Evolutionary conservation across 1,140 invertebrate genomes (phyloP).

Genomic region (Conus ventricosus): DNA sequence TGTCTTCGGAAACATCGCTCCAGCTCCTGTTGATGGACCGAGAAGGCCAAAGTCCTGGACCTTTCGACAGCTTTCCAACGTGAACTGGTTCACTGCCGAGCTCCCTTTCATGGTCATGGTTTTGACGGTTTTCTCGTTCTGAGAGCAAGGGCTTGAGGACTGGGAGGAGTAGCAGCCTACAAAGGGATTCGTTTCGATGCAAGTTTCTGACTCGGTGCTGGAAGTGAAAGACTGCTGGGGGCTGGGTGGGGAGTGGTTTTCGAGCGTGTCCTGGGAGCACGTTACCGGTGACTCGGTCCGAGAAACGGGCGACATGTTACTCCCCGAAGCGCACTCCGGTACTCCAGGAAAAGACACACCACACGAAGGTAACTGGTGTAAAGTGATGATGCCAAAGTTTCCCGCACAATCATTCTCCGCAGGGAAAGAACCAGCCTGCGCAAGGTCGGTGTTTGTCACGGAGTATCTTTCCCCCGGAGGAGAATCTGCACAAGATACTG

Average conservation of each 20-base stretch:
- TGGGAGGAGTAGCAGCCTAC: background rate
- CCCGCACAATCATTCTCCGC: background rate
- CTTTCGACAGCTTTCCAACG: background rate
- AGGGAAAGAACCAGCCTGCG: background rate
- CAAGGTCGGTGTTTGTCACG: no score
- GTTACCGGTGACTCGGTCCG: background rate
- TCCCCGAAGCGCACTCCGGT: background rate
- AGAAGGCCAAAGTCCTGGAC: background rate
- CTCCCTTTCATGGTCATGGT: background rate
- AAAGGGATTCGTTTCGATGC: background rate
- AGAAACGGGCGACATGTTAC: background rate
- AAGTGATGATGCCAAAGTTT: background rate
- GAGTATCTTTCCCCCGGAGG: background rate
- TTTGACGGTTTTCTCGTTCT: background rate
- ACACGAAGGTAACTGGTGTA: background rate
- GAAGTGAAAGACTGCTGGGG: background rate
- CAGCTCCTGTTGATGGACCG: background rate
- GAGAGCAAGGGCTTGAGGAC: background rate
- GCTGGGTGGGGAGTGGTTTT: background rate
- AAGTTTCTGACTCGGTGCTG: background rate
- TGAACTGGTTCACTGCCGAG: background rate
- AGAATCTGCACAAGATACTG: background rate
- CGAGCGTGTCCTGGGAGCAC: background rate
- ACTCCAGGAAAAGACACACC: background rate
- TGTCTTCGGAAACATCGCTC: background rate